Evolutionary conservation across 2,797 vertebrate species (phyloP), one percentile per base, ranked within the genome.

Genomic region (Enteromius fasciolatus): DNA sequence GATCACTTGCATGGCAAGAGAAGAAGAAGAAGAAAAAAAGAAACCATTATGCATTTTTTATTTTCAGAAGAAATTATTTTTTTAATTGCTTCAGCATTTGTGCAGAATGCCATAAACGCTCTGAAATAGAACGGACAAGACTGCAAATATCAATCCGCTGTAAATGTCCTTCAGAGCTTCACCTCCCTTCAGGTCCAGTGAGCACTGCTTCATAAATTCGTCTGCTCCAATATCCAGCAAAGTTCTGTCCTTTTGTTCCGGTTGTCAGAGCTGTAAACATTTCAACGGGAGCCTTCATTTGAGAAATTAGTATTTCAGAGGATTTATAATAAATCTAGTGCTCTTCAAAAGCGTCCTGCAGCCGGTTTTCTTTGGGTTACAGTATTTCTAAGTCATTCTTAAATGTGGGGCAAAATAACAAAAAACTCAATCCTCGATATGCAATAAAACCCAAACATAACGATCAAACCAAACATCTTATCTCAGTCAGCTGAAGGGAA

Each of bases 191-290:
- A 64, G 15, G 61, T 64, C 28, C 17, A 68, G 33, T 3, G 15
- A 57, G 18, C 48, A 23, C 6, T 5, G 15, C 39, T 54, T 14
- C 3, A 54, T 68, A 41, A 1, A 68, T 33, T 6, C 14, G 12
- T 17, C 33, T 33, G 78, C 54, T 25, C 4, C 67, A 48, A 36
- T 31, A 18, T 33, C 61, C 69, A 28, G 3, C 33, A 75, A 66
- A 48, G 61, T 39, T 72, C 83, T 23, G 39, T 59, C n/a, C 9
- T 39, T 69, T 52, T 7, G 41, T 52, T 23, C 17, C 5, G 18
- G 25, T 52, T 20, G 74, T 52, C 59, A 52, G 17, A 76, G 77
- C 66, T 81, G 66, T 77, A 77, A 84, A 77, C 73, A 52, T 67
- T 68, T 48, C 10, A 31, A 25, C 12, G 1, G 6, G 69, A 74